Base-by-base conservation (phyloP, 2,113 vertebrate genomes). In the Neodontobutis hainanensis region DNA sequence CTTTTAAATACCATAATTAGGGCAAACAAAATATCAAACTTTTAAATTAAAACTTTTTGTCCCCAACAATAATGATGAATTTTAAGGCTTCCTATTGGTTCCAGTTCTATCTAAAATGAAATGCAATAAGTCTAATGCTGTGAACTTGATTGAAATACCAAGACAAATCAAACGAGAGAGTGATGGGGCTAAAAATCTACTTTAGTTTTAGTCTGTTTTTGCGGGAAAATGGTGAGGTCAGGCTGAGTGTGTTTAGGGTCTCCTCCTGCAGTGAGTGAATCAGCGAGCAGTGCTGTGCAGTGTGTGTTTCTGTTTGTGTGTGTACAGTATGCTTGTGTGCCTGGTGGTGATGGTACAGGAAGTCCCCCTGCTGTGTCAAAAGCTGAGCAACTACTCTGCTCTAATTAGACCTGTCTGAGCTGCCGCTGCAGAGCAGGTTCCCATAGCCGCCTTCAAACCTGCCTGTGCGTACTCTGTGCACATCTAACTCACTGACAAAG, bases 331-430 rank as follows among this genome's bases (percentile, higher is more conserved):
- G 9, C 35, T 16, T 11, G 58, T 73, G 44, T n/a, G 19, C 6
- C 10, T 50, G 32, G 32, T 32, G 52, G 46, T 19, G 42, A 40
- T 58, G 55, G 59, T 43, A 8, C 8, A 3, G 48, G 51, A 51
- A 73, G 65, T 57, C 76, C 43, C 16, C 73, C 63, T 44, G 65
- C 82, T 67, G 57, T 48, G 64, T 38, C 53, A 15, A 69, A 77
- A 77, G 64, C 67, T 77, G 68, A 74, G 63, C 34, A 49, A 69
- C 59, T 69, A 45, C 65, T 80, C 73, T 75, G 70, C 80, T 85
- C 74, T 86, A 80, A 88, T 87, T 80, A 83, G 79, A 55, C 65
- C 49, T 44, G 15, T 80, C 71, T 81, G 73, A 68, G 70, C 67
- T 67, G 67, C 66, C 45, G 11, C 52, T 36, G 59, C 62, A 47